These are phyloP conservation scores for Gorsachius magnificus DNA, from an alignment of 2,797 vertebrate genomes.

Conservation along the genomic window DNA sequence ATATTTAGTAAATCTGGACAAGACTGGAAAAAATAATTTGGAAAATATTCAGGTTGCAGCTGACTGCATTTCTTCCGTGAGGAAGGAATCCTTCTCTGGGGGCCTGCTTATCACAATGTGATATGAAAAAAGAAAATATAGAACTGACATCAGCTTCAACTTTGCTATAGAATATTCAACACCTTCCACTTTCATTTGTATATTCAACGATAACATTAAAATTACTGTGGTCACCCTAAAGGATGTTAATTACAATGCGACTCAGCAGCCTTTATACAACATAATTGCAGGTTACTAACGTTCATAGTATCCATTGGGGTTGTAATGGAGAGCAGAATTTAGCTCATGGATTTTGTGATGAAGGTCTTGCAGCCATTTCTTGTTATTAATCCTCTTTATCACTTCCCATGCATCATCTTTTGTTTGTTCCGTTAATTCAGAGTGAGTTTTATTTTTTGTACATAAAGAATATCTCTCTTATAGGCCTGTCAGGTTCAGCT, in stretches of 20 bases:
- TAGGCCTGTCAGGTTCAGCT: conserved; percentile 50
- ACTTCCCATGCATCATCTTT: conserved; percentile 49
- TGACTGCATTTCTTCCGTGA: neutral
- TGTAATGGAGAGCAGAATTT: conserved; percentile 60
- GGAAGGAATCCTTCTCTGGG: neutral
- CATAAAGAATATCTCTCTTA: conserved; percentile 43
- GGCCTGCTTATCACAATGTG: neutral
- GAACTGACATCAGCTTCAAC: neutral
- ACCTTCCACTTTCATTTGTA: conserved; percentile 55
- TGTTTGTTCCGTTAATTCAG: conserved; percentile 65
- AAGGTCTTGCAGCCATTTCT: conserved; percentile 54
- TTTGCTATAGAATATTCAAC: conserved; percentile 56
- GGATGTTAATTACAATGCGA: conserved; percentile 57
- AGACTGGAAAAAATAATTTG: neutral
- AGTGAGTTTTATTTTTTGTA: conserved; percentile 52
- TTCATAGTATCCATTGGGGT: conserved; percentile 63
- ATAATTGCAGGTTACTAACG: conserved; percentile 66
- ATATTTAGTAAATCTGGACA: neutral
- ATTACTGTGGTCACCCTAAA: conserved; percentile 68
- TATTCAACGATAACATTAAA: conserved; percentile 49
- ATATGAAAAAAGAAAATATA: conserved; percentile 10
- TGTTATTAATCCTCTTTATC: conserved; percentile 66
- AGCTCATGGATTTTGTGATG: conserved; percentile 58
- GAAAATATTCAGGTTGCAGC: neutral
- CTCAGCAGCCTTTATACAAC: conserved; percentile 56